Percentiles rank a stretch among this genome's conserved stretches.
Evolutionary conservation across 1,140 invertebrate species (phyloP).

Genomic region (Octopus sinensis): DNA sequence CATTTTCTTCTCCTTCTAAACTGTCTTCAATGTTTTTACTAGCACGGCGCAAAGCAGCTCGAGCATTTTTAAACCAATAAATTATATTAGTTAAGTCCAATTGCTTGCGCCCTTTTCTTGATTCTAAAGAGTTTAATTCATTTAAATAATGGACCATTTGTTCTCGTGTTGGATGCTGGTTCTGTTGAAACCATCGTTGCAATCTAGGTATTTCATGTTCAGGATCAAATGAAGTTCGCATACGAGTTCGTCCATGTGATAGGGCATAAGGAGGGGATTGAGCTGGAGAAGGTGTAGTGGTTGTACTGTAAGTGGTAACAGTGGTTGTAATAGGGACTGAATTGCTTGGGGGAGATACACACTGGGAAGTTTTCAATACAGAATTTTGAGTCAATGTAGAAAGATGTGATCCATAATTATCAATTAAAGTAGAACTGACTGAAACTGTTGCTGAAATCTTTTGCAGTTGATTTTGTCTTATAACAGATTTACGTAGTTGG

Average conservation of each 20-base stretch:
- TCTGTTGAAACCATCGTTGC: slow-evolving; percentile 90
- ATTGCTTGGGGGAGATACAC: slow-evolving; percentile 5
- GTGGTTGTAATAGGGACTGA: slow-evolving; percentile 20
- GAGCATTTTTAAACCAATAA: slow-evolving; percentile 98
- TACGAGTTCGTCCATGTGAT: slow-evolving; percentile 47
- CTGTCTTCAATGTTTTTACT: slow-evolving; percentile 33
- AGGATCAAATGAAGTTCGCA: slow-evolving; percentile 81
- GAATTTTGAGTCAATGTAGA: slow-evolving; percentile 19
- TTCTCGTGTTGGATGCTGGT: slow-evolving; percentile 79
- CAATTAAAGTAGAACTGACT: slow-evolving; percentile 14
- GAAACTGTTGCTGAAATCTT: slow-evolving; percentile 7
- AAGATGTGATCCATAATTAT: slow-evolving; percentile 10
- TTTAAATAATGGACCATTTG: slow-evolving; percentile 92
- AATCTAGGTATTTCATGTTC: slow-evolving; percentile 91
- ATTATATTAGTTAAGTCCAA: slow-evolving; percentile 96
- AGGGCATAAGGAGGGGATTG: slow-evolving; percentile 22
- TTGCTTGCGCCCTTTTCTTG: slow-evolving; percentile 80
- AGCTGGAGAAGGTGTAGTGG: slow-evolving; percentile 9
- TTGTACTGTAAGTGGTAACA: background rate
- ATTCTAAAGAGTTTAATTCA: slow-evolving; percentile 87
- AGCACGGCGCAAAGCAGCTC: slow-evolving; percentile 85
- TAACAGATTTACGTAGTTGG: slow-evolving; percentile 41
- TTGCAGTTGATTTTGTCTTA: background rate
- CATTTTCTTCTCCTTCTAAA: slow-evolving; percentile 23
- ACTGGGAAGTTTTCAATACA: background rate